Base-by-base conservation (phyloP, 2,797 vertebrate species). In the Microctenopoma lineatum region DNA sequence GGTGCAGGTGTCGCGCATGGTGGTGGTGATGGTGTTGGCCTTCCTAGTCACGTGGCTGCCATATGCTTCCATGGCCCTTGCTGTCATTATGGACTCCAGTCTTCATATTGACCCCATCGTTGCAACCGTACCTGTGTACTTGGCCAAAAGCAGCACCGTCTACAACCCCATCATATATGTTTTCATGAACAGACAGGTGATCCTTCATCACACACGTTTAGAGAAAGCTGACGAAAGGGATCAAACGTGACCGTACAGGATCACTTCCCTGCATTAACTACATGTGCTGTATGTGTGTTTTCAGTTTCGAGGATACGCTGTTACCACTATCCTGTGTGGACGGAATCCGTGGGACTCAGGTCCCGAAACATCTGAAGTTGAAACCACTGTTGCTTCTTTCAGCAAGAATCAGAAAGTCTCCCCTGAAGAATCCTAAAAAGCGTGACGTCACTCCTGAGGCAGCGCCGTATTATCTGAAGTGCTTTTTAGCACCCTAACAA, bases 41-140 rank as follows among this genome's bases (percentile, higher is more conserved):
- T 97, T 97, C 80, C 89, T 97, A 0, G 81, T 95, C 56, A 94
- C 94, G 81, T 97, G 96, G 96, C 83, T 92, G 21, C 96, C 96
- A 0, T 96, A 97, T 0, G 95, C 96, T 0, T 44, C 91, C 13
- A 93, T 97, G 66, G 93, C 96, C 4, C 62, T 94, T 0, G 78
- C 90, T 16, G 85, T 93, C 67, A 81, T 91, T 47, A 11, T 91
- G 1, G 81, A 89, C 64, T 76, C 92, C 25, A 80, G 56, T 44
- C 76, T 94, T 11, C n/a, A 93, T 48, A 81, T 94, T 11, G 69
- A 93, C 80, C 93, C 94, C 0, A 7, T 93, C 29, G 75, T 90
- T 0, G 88, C 91, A 18, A 90, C 92, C 5, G 65, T 91, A 36
- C 93, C 93, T 0, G 77, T 90, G 47, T 93, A 87, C 79, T 68